phyloP scores from a whole-genome alignment of 2,888 invertebrate species.

The Drosophila demipolita region DNA sequence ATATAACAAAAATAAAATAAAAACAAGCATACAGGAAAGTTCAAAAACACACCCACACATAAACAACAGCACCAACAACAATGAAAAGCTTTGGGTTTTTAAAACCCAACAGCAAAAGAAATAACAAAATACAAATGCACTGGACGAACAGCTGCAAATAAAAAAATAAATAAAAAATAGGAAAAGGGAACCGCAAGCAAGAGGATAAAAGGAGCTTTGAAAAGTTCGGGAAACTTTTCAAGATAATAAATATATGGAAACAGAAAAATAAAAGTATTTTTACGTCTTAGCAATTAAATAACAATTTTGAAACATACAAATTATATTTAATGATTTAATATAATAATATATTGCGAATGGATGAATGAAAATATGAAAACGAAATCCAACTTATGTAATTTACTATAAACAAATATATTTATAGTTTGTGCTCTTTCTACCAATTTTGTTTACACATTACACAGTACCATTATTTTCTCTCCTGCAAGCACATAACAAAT shows the following conservation, averaged over 20 bases:
- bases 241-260: slow-evolving; percentile 39
- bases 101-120: slow-evolving; percentile 43
- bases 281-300: slow-evolving; percentile 75
- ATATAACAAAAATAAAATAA: slow-evolving; percentile 29
- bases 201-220: slow-evolving; percentile 16
- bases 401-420: slow-evolving; percentile 69
- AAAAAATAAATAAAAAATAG: neutral
- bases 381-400: slow-evolving; percentile 58
- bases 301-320: slow-evolving; percentile 73
- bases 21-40: slow-evolving; percentile 67
- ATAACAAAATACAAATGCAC: slow-evolving; percentile 13
- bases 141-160: slow-evolving; percentile 47
- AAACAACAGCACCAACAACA: slow-evolving; percentile 9
- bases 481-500: slow-evolving; percentile 40
- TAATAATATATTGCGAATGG: slow-evolving; percentile 56
- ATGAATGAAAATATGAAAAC: slow-evolving; percentile 46
- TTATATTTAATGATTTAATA: slow-evolving; percentile 74
- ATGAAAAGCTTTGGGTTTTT: slow-evolving; percentile 48
- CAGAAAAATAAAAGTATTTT: slow-evolving; percentile 71
- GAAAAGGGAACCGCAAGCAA: slow-evolving; percentile 12
- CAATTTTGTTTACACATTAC: slow-evolving; percentile 38
- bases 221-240: slow-evolving; percentile 38
- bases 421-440: slow-evolving; percentile 70
- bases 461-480: slow-evolving; percentile 8
- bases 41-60: slow-evolving; percentile 38